Evolutionary conservation across 2,113 vertebrate species (phyloP), one percentile per base, ranked within the genome.

Genomic region (Phrynocephalus versicolor): DNA sequence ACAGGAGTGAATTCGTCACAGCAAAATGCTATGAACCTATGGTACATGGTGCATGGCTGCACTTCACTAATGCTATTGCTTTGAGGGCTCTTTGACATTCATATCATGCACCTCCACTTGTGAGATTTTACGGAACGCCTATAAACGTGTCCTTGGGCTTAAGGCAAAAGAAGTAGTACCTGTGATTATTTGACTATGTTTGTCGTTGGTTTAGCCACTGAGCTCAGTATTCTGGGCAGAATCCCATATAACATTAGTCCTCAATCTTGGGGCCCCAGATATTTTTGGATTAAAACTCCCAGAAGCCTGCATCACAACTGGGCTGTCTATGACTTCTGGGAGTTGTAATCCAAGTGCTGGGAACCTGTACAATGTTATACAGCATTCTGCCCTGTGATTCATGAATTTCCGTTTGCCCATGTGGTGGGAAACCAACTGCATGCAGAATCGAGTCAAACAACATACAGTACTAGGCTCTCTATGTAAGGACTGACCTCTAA

Each of bases 1-100:
- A 84, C 78, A 82, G 88, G 70, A 60, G 25, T 55, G n/a, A 78
- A 73, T 83, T 93, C 71, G 84, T 89, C 7, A n/a, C 87, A 67
- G 83, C 83, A 91, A 71, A 72, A 62, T 78, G n/a, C 71, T 81
- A 78, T 23, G 73, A 86, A 6, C 1, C 21, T 82, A 81, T 13
- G 2, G 67, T 41, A 41, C 51, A 15, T 88, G 85, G 78, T 70
- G 85, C 45, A 6, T 51, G 45, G 13, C 27, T 78, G 69, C 45
- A 6, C 62, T 67, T 80, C 45, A 0, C 10, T 85, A n/a, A 85
- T 88, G 77, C 75, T 83, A 39, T 71, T 62, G 4, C 79, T 3
- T 81, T 83, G 79, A 89, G 76, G 80, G 41, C 16, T 69, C 82
- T 82, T 78, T 88, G 62, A 21, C 74, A 62, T 81, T 91, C 14